phyloP scores from a whole-genome alignment of 2,888 invertebrate genomes.

The Drosophila borealis region DNA sequence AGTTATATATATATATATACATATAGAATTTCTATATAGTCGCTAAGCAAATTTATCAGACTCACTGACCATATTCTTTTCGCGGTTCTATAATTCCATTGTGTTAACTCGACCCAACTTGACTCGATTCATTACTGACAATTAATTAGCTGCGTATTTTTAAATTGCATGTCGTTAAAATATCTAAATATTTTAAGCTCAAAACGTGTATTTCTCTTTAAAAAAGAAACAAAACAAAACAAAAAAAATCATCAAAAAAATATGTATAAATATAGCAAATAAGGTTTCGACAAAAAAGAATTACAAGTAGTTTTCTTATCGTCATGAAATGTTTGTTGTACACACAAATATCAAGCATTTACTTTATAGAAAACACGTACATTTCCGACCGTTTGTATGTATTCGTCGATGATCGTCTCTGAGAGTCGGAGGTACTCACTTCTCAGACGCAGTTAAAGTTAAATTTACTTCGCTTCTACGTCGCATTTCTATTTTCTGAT shows the following conservation, averaged over 20 bases:
- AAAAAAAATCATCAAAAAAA: conserved; percentile 64
- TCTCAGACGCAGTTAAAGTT: not conserved
- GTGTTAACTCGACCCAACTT: conserved; percentile 45
- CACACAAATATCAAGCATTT: not conserved
- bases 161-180: conserved; percentile 79
- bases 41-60: conserved; percentile 72
- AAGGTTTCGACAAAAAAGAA: conserved; percentile 74
- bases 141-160: conserved; percentile 69
- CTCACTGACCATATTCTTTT: conserved; percentile 59
- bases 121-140: conserved; percentile 67
- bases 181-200: conserved; percentile 78
- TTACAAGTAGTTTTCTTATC: conserved; percentile 16
- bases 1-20: conserved; percentile 47
- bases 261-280: conserved; percentile 70
- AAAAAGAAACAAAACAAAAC: conserved; percentile 72
- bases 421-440: not conserved
- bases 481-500: not conserved
- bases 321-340: not conserved
- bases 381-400: not conserved
- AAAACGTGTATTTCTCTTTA: conserved; percentile 79
- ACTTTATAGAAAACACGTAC: not conserved
- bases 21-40: conserved; percentile 67
- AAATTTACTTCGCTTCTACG: not conserved
- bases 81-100: conserved; percentile 65
- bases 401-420: not conserved